Conservation (phyloP, 2,797 vertebrate species). For the Erethizon dorsatum region DNA sequence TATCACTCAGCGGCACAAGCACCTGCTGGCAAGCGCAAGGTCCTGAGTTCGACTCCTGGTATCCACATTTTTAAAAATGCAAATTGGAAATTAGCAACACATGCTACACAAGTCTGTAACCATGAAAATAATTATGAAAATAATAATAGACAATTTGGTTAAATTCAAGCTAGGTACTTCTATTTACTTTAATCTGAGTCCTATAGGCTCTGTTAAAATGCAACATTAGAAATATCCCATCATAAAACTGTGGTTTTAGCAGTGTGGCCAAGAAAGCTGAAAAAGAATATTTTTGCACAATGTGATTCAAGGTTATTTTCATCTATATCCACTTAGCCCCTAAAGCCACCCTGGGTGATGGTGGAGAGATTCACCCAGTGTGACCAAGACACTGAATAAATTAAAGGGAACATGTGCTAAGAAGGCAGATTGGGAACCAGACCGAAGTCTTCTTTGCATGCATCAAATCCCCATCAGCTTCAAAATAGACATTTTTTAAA, state of each 20-base stretch:
- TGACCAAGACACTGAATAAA: neutral
- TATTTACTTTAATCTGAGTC: neutral
- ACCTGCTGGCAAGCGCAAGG: too few species aligned
- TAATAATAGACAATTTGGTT: neutral
- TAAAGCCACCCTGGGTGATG: neutral
- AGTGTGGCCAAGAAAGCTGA: neutral
- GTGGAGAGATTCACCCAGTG: neutral
- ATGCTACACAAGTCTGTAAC: neutral
- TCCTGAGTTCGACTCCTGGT: too few species aligned
- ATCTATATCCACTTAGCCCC: neutral
- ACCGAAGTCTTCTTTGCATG: neutral
- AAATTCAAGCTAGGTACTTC: neutral
- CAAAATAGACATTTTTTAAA: neutral
- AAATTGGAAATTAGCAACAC: neutral
- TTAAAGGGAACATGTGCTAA: too few species aligned
- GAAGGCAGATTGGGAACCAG: neutral
- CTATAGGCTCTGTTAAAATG: neutral
- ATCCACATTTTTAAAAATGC: neutral
- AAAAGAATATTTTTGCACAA: neutral
- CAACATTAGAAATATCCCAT: neutral
- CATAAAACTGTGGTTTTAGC: neutral
- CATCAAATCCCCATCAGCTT: neutral
- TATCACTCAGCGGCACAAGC: too few species aligned
- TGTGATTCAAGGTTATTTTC: neutral
- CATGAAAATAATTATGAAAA: neutral